These are phyloP conservation scores for Craterocephalus amniculus DNA, from an alignment of 2,797 vertebrate species.

Conservation along the genomic window DNA sequence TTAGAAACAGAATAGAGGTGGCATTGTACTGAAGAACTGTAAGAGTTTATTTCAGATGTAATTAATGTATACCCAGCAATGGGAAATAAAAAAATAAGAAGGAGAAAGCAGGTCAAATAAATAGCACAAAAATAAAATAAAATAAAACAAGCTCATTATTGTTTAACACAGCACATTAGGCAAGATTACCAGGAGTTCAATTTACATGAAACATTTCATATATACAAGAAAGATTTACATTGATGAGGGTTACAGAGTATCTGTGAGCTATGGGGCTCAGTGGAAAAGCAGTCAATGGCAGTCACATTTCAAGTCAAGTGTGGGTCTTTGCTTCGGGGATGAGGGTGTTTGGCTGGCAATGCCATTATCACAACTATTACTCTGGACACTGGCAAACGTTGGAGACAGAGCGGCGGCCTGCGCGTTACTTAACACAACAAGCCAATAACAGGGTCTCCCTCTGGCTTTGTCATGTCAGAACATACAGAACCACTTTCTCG, in stretches of 20 bases:
- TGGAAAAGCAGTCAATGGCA: constrained; percentile 74
- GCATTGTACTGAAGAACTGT: constrained; percentile 73
- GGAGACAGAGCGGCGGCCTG: constrained; percentile 64
- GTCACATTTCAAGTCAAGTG: constrained; percentile 78
- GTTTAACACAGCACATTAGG: constrained; percentile 87
- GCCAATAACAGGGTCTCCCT: constrained; percentile 69
- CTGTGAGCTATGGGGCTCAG: constrained; percentile 68
- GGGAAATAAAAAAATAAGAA: constrained; percentile 19
- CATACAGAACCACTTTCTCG: constrained; percentile 51
- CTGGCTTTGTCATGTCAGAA: constrained; percentile 73
- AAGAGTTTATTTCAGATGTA: constrained; percentile 78
- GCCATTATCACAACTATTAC: constrained; percentile 77
- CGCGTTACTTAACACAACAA: constrained; percentile 71
- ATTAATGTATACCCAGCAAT: constrained; percentile 74
- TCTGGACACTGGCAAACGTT: constrained; percentile 70
- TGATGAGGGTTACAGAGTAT: constrained; percentile 76
- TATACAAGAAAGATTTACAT: constrained; percentile 85
- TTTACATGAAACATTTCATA: constrained; percentile 86
- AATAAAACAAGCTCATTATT: constrained; percentile 82
- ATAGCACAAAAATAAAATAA: constrained; percentile 36
- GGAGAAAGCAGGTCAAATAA: constrained; percentile 29
- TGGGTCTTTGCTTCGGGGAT: constrained; percentile 61
- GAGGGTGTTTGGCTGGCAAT: constrained; percentile 56
- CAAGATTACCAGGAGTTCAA: constrained; percentile 87
- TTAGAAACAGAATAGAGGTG: constrained; percentile 71